These are phyloP conservation scores for Chymomyza fuscimana DNA, from an alignment of 2,888 invertebrate species.

Conservation along the genomic window DNA sequence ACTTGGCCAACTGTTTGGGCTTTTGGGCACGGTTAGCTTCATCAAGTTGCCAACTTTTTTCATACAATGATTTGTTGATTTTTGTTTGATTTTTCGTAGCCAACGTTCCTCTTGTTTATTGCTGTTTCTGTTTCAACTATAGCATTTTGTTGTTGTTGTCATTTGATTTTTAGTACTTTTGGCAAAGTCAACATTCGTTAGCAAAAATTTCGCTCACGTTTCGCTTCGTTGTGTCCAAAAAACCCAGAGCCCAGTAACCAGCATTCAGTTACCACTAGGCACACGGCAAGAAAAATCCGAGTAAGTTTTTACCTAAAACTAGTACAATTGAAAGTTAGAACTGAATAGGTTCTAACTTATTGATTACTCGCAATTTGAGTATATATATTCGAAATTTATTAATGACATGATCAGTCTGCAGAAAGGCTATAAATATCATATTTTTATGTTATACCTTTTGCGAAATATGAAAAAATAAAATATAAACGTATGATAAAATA, in stretches of 20 bases:
- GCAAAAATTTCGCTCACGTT: slow-evolving; percentile 68
- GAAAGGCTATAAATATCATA: too few relatives aligned
- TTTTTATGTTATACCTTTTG: too few relatives aligned
- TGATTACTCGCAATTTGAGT: too few relatives aligned
- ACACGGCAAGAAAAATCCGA: not conserved
- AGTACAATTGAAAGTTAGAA: too few relatives aligned
- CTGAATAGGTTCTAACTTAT: too few relatives aligned
- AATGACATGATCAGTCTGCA: too few relatives aligned
- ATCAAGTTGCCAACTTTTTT: slow-evolving; percentile 47
- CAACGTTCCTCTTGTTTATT: slow-evolving; percentile 28
- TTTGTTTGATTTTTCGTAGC: slow-evolving; percentile 36
- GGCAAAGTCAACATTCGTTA: slow-evolving; percentile 71
- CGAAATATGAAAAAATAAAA: too few relatives aligned
- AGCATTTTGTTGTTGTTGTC: slow-evolving; percentile 45
- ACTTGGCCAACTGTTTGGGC: not conserved
- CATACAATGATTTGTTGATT: slow-evolving; percentile 40
- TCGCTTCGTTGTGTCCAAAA: slow-evolving; percentile 37
- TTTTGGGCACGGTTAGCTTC: slow-evolving; percentile 22
- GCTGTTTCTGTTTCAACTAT: slow-evolving; percentile 48
- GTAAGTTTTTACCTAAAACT: too few relatives aligned
- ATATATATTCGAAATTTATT: too few relatives aligned
- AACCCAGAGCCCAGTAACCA: not conserved
- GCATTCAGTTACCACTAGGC: not conserved
- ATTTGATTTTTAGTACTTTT: slow-evolving; percentile 68
- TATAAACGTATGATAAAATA: too few relatives aligned